phyloP scores from a whole-genome alignment of 2,888 invertebrate genomes.

The Ophonus ardosiacus region DNA sequence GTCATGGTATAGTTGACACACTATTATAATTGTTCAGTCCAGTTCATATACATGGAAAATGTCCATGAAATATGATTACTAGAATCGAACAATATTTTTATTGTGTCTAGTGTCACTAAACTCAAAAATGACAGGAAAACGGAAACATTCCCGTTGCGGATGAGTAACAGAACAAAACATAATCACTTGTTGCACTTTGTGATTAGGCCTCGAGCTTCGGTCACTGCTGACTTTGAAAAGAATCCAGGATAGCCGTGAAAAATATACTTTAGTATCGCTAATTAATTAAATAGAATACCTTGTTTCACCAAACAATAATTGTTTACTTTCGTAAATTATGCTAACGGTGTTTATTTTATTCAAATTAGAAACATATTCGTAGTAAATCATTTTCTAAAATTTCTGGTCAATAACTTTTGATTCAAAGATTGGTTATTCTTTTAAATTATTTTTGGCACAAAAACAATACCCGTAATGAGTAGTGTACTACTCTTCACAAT shows the following conservation, averaged over 20 bases:
- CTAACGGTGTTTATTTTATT: constrained; percentile 15
- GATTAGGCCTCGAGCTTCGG: constrained; percentile 21
- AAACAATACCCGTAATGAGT: too few species aligned
- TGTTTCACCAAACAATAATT: neutral
- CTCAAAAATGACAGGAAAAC: constrained; percentile 61
- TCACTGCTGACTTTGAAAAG: constrained; percentile 14
- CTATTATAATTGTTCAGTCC: too few species aligned
- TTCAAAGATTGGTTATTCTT: too few species aligned
- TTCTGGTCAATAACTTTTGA: too few species aligned
- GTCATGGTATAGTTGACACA: too few species aligned
- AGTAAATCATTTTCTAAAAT: too few species aligned
- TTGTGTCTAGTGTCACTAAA: constrained; percentile 54
- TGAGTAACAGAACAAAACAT: constrained; percentile 48
- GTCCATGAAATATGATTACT: constrained; percentile 36
- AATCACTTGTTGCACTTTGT: constrained; percentile 33
- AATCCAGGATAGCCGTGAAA: neutral
- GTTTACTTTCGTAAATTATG: neutral
- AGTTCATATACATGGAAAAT: constrained; percentile 2
- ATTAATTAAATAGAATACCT: neutral
- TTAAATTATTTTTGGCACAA: too few species aligned
- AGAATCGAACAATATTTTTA: constrained; percentile 10
- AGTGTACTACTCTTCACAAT: too few species aligned
- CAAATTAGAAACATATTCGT: neutral
- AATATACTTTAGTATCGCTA: neutral
- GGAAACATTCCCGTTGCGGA: constrained; percentile 55